phyloP scores from a whole-genome alignment of 1,140 invertebrate species.

The Stenopsyche tienmushanensis region DNA sequence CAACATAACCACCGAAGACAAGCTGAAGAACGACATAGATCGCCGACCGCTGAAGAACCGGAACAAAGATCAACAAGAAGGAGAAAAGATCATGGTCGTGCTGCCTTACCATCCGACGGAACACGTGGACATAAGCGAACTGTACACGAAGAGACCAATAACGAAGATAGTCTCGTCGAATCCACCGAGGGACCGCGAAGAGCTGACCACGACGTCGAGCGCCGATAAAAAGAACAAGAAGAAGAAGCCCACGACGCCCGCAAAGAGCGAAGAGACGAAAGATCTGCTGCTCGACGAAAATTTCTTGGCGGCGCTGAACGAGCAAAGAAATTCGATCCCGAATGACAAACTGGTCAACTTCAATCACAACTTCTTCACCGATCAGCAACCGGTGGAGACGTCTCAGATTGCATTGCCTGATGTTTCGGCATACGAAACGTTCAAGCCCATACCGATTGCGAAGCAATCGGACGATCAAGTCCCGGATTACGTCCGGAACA shows the following conservation, averaged over 20 bases:
- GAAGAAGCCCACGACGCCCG: background rate
- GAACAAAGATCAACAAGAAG: conserved; percentile 6
- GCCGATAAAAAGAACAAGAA: conserved; percentile 10
- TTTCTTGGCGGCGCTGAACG: background rate
- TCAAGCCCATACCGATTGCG: conserved; percentile 32
- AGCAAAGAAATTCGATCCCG: background rate
- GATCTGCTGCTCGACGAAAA: background rate
- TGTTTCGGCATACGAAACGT: conserved; percentile 28
- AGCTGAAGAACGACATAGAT: conserved; percentile 18
- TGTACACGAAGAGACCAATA: conserved; percentile 54
- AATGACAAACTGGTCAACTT: background rate
- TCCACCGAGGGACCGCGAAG: conserved; percentile 3
- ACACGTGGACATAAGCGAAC: conserved; percentile 47
- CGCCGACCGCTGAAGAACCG: background rate
- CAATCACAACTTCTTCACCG: background rate
- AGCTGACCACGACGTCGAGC: background rate
- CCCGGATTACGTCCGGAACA: conserved; percentile 26
- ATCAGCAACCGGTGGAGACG: conserved; percentile 26
- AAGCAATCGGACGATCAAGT: background rate
- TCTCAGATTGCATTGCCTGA: conserved; percentile 11
- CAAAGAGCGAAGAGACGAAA: background rate
- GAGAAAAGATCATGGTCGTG: conserved; percentile 51
- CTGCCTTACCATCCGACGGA: conserved; percentile 50
- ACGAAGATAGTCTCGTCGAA: conserved; percentile 46
- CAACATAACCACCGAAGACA: conserved; percentile 59